Base-by-base conservation (phyloP, 2,113 vertebrate genomes). In the Ciconia boyciana region DNA sequence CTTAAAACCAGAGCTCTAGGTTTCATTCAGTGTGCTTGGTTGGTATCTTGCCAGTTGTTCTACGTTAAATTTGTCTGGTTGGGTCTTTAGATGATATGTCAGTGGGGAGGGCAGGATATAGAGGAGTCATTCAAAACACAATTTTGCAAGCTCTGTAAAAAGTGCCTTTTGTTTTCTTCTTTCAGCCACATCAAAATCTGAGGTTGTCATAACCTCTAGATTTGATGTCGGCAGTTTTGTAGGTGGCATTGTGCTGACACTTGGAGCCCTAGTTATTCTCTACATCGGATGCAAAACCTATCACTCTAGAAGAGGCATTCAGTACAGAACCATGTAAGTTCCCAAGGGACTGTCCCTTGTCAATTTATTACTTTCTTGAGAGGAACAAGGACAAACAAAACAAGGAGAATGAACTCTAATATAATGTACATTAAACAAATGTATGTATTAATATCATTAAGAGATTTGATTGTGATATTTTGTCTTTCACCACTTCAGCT, bases 311-410 rank as follows among this genome's bases (percentile, higher is more conserved):
- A 97, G 98, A 95, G 98, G 98, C 77, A 98, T 98, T 94, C 98
- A 95, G 39, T 98, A 98, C 81, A 98, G 98, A 97, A 98, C 98
- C 89, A 98, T 98, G 98, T 98, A 97, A 98, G 98, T 98, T 91
- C 81, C 68, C 49, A 68, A 57, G 41, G 52, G 16, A 31, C 22
- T 57, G 16, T 91, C 22, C 20, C 29, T 54, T 69, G 20, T 34
- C 46, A 8, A 6, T 80, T 48, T 83, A 43, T 55, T 83, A 16
- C 39, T 95, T 88, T 72, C 46, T 90, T 65, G 54, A 82, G 58
- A 25, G 26, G 14, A 46, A 43, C 25, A 76, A 77, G 26, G 32
- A 39, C 62, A 89, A 89, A 51, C 14, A 51, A 52, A 86, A n/a
- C 36, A 39, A 51, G 22, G 28, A 95, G 70, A 71, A 68, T 71